These are phyloP conservation scores for Pristionchus exspectatus DNA, from an alignment of 2,888 invertebrate genomes.

Conservation along the genomic window DNA sequence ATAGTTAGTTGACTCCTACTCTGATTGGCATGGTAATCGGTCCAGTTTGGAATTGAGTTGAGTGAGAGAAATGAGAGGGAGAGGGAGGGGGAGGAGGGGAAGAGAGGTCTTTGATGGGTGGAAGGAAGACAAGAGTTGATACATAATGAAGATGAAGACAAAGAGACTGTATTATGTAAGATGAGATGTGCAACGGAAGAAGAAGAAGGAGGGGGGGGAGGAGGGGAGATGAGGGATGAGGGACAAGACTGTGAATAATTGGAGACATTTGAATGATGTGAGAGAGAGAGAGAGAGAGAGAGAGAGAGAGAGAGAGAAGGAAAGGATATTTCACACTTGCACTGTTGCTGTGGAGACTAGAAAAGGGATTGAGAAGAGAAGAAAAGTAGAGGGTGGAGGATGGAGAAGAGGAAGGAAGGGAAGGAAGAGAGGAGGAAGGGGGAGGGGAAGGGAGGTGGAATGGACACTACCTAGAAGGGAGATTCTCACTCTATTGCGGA, in stretches of 20 bases:
- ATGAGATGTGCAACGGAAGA: neutral
- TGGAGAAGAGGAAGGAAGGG: neutral
- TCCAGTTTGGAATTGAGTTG: constrained; percentile 11
- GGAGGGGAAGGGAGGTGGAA: neutral
- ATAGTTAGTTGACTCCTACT: neutral
- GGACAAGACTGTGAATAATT: constrained; percentile 21
- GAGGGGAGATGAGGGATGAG: constrained; percentile 11
- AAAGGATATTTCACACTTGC: neutral
- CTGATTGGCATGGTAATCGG: constrained; percentile 18
- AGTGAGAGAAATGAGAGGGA: neutral
- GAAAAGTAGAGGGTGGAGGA: neutral
- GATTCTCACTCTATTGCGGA: constrained; percentile 13
- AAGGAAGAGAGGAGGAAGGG: neutral
- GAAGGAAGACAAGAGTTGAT: neutral
- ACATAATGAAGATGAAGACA: neutral
- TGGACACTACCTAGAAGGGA: constrained; percentile 1
- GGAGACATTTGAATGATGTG: neutral
- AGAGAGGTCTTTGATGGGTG: neutral
- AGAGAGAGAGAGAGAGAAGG: neutral
- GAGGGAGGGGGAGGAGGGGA: neutral
- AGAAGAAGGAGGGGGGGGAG: neutral
- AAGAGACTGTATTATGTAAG: constrained; percentile 28
- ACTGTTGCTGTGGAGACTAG: constrained; percentile 13
- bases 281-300: neutral
- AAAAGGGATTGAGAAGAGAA: neutral